phyloP scores from a whole-genome alignment of 64 coral and sea anemone genomes.

The Astreopora myriophthalma region DNA sequence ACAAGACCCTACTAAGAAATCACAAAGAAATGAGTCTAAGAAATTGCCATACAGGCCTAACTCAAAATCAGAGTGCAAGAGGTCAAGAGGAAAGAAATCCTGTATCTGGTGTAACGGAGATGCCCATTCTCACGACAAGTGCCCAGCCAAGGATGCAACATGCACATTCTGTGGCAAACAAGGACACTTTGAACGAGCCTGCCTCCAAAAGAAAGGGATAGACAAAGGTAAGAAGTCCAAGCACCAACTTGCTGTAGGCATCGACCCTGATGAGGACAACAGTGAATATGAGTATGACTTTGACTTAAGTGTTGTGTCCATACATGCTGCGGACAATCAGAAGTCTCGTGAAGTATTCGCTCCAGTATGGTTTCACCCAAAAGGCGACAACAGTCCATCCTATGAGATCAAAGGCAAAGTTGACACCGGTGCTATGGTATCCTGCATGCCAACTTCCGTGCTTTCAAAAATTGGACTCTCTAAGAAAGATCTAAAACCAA shows the following conservation, averaged over 20 bases:
- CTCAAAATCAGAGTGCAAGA: neutral
- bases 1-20: constrained; percentile 41
- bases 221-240: constrained; percentile 25
- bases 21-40: constrained; percentile 50
- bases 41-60: neutral
- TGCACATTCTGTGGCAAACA: constrained; percentile 49
- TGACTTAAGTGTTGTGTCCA: constrained; percentile 23
- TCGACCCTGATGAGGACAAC: constrained; percentile 29
- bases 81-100: constrained; percentile 9
- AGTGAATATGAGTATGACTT: constrained; percentile 67
- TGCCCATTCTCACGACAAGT: constrained; percentile 10
- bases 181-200: constrained; percentile 68
- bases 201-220: constrained; percentile 16
- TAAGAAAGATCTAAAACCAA: constrained; percentile 40
- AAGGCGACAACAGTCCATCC: neutral
- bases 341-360: constrained; percentile 42
- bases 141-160: constrained; percentile 43
- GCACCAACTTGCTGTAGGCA: constrained; percentile 2
- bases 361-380: constrained; percentile 52
- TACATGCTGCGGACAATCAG: constrained; percentile 1
- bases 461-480: constrained; percentile 50
- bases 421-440: constrained; percentile 73
- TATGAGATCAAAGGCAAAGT: constrained; percentile 56
- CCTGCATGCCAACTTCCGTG: constrained; percentile 67
- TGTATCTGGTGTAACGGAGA: constrained; percentile 55